These are phyloP conservation scores for Conger conger DNA, from an alignment of 2,113 vertebrate genomes.

Conservation along the genomic window DNA sequence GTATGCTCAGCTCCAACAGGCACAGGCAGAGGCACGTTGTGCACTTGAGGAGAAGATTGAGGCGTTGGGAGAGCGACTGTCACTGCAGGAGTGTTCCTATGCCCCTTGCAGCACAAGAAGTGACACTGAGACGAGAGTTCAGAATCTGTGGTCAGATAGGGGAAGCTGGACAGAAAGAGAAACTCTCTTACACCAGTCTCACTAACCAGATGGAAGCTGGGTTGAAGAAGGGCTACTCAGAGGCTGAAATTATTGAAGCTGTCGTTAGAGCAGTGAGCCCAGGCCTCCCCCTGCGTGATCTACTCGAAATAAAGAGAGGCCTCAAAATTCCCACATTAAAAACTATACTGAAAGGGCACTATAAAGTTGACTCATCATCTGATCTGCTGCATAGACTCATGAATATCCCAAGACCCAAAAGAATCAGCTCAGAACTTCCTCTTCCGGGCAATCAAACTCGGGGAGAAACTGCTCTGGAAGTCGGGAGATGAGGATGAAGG, in stretches of 20 bases:
- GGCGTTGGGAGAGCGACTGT: too few species aligned
- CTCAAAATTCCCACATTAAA: neutral
- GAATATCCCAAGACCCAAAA: constrained; percentile 36
- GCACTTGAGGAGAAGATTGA: too few species aligned
- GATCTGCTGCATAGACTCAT: constrained; percentile 27
- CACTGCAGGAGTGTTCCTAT: too few species aligned
- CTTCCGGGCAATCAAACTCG: constrained; percentile 30
- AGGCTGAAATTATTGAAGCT: constrained; percentile 24
- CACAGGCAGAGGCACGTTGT: neutral
- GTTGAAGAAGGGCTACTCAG: constrained; percentile 21
- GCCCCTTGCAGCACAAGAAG: neutral
- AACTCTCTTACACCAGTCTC: constrained; percentile 25
- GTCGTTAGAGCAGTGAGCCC: constrained; percentile 25
- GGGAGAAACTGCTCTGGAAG: constrained; percentile 39
- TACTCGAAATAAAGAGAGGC: constrained; percentile 32
- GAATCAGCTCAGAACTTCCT: constrained; percentile 28
- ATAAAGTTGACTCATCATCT: constrained; percentile 26
- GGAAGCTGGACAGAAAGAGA: constrained; percentile 30
- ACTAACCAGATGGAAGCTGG: constrained; percentile 16
- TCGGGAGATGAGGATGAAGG: constrained; percentile 14
- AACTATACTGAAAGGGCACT: constrained; percentile 33
- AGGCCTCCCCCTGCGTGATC: constrained; percentile 24
- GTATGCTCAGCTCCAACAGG: neutral
- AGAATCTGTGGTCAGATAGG: constrained; percentile 34
- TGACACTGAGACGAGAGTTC: constrained; percentile 25